Evolutionary conservation across 2,888 invertebrate genomes (phyloP), one percentile per base, ranked within the genome.

Genomic region (Deroplatys truncata): DNA sequence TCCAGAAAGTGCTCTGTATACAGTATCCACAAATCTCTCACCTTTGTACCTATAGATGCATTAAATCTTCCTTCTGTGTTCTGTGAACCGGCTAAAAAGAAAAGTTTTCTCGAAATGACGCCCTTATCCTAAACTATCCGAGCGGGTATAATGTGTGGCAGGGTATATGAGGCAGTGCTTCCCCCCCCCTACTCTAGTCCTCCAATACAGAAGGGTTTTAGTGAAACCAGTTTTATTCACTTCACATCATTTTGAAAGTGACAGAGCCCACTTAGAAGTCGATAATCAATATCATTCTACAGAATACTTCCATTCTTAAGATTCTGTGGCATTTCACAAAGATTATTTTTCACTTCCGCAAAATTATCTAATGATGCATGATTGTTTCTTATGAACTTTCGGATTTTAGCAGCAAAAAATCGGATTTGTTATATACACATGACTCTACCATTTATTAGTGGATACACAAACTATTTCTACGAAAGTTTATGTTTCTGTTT

Each of bases 51-150:
- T 87, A 43, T 43, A 82, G 87, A 83, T 28, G 87, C n/a, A 87
- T 83, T 87, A 87, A 83, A 87, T 83, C 83, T 87, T 87, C 83
- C 25, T 43, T 35, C 87, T 83, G 83, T 35, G 83, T 83, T 82
- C 83, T 72, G 28, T 87, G 87, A 43, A 87, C 28, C 87, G 43
- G 16, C 35, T 43, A 87, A 87, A 87, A 87, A 35, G 87, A 87
- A 87, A 87, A 87, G 87, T 87, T 87, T 87, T 28, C 82, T 29
- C 87, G 43, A 87, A 87, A 87, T 43, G 87, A 83, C 43, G 87
- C 43, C 87, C 87, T 87, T 87, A 87, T 87, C 82, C 87, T 83
- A 82, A 87, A 7, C 87, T 87, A 87, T 82, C 87, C 43, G 43
- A 87, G 83, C 83, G 87, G 20, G 20, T 87, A 35, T 87, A 87